A percentile compares a stretch with the other conserved stretches of the same genome.
These are phyloP conservation scores for Sorex maritimensis DNA, from an alignment of 2,797 vertebrate species.

Conservation along the genomic window DNA sequence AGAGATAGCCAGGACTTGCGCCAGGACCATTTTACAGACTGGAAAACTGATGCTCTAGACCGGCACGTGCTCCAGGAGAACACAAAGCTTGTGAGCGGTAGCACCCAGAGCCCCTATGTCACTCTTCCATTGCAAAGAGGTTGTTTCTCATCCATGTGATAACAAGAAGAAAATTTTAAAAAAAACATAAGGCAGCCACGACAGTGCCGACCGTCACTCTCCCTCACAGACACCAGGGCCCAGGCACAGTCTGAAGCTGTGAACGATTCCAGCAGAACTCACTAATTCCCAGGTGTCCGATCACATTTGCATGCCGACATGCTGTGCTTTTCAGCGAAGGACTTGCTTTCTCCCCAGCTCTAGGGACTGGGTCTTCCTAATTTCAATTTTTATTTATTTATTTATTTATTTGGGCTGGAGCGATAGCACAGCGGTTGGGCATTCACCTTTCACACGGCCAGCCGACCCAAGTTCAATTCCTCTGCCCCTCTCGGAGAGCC, in stretches of 20 bases:
- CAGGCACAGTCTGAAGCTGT: background rate
- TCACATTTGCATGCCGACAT: background rate
- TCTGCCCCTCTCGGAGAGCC: no score
- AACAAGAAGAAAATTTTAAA: background rate
- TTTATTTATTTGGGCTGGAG: no score
- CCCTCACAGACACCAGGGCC: background rate
- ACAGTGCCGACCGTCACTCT: background rate
- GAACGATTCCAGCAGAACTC: background rate
- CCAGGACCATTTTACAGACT: background rate
- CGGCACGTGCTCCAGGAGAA: background rate
- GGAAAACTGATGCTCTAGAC: background rate
- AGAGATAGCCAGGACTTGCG: background rate
- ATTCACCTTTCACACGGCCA: no score
- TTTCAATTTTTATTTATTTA: background rate
- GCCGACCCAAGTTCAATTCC: no score
- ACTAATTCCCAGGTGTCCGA: background rate
- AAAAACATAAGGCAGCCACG: background rate
- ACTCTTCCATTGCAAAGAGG: background rate
- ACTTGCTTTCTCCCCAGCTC: accelerated
- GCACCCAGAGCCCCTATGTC: background rate
- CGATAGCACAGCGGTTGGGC: no score
- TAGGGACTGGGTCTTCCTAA: background rate
- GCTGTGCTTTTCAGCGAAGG: background rate
- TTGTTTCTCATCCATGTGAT: background rate
- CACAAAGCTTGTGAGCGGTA: background rate